Percentiles rank a stretch among this genome's conserved stretches.
These are phyloP conservation scores for Istiophorus platypterus DNA, from an alignment of 2,113 vertebrate species.

Conservation along the genomic window DNA sequence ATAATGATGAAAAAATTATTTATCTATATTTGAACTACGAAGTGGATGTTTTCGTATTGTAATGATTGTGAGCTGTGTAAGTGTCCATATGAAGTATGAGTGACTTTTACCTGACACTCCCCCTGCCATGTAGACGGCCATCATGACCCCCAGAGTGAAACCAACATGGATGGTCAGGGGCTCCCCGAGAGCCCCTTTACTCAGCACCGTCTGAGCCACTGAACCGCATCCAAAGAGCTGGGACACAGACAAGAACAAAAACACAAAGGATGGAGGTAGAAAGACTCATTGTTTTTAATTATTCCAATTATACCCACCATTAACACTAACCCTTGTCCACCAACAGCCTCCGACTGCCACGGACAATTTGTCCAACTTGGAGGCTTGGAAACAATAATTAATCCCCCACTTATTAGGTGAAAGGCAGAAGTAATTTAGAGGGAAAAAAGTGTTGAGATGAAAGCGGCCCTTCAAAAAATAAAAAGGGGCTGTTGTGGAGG, in stretches of 20 bases:
- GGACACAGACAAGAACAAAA: conserved; percentile 63
- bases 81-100: neutral
- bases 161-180: conserved; percentile 87
- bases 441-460: conserved; percentile 29
- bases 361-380: conserved; percentile 63
- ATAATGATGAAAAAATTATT: neutral
- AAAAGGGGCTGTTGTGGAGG: conserved; percentile 37
- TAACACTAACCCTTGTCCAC: conserved; percentile 72
- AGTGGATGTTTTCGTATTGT: neutral
- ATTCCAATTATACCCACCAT: conserved; percentile 74
- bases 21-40: neutral
- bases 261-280: conserved; percentile 63
- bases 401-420: conserved; percentile 59
- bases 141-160: conserved; percentile 90
- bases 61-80: neutral
- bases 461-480: conserved; percentile 58
- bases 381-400: conserved; percentile 61
- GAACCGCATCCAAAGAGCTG: conserved; percentile 95
- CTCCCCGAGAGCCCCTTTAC: conserved; percentile 86
- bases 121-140: conserved; percentile 91
- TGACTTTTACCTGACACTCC: conserved; percentile 92
- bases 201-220: conserved; percentile 92
- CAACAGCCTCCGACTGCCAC: conserved; percentile 66
- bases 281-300: conserved; percentile 70
- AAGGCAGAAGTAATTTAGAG: conserved; percentile 52